Evolutionary conservation across 2,797 vertebrate genomes (phyloP).

Genomic region (Labroides dimidiatus): DNA sequence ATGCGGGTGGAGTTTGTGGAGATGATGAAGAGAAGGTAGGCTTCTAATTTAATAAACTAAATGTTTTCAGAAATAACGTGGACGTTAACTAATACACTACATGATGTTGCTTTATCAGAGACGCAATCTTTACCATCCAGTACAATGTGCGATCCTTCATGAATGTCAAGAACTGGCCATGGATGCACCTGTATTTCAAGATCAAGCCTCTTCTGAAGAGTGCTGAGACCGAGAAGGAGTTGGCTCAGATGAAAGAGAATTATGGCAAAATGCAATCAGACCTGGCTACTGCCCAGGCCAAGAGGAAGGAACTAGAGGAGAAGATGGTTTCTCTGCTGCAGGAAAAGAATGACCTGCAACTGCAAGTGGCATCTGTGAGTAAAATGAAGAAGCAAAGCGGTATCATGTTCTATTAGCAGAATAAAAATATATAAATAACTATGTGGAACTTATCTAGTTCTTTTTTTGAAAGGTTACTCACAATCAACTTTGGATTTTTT

Average conservation of each 20-base stretch:
- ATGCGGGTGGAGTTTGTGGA: conserved; percentile 87
- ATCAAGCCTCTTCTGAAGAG: conserved; percentile 93
- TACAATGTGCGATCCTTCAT: conserved; percentile 91
- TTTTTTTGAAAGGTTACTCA: background rate
- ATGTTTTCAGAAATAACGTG: background rate
- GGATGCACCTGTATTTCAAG: conserved; percentile 96
- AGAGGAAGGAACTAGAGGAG: conserved; percentile 90
- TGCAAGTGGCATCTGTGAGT: conserved; percentile 91
- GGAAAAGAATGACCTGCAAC: conserved; percentile 91
- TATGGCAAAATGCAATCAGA: conserved; percentile 80
- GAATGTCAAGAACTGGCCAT: conserved; percentile 93
- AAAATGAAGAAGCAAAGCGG: background rate
- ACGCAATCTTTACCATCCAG: conserved; percentile 88
- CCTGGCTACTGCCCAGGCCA: conserved; percentile 85
- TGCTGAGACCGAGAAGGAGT: conserved; percentile 92
- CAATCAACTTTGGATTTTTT: background rate
- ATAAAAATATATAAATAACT: no score
- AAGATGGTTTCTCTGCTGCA: conserved; percentile 90
- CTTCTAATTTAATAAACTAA: background rate
- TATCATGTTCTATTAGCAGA: background rate
- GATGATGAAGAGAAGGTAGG: conserved; percentile 87
- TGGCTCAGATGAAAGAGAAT: conserved; percentile 89
- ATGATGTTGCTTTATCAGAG: conserved; percentile 68
- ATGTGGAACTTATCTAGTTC: background rate
- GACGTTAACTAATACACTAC: background rate